A percentile compares a stretch with the other conserved stretches of the same genome.
phyloP scores from a whole-genome alignment of 2,113 vertebrate genomes.

The Tachysurus vachellii region DNA sequence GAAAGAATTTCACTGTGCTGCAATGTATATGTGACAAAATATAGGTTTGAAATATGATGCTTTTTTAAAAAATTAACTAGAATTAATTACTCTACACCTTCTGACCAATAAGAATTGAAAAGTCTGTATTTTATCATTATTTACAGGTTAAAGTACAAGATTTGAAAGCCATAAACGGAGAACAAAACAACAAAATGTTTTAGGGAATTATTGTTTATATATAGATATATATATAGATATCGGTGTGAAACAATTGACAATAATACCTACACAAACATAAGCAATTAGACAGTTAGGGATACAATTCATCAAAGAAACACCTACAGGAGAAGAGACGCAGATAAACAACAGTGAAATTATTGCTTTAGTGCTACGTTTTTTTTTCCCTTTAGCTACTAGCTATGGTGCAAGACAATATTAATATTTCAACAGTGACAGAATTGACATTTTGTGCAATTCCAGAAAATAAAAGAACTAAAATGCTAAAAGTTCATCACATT shows the following conservation, averaged over 20 bases:
- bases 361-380: conserved; percentile 74
- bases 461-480: conserved; percentile 57
- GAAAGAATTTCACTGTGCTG: no score
- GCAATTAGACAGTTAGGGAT: conserved; percentile 73
- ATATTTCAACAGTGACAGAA: conserved; percentile 73
- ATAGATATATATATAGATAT: conserved; percentile 72
- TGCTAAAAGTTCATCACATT: conserved; percentile 65
- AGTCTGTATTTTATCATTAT: not conserved
- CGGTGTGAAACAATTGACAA: conserved; percentile 76
- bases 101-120: not conserved
- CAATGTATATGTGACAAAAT: no score
- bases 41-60: not conserved
- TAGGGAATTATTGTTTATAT: conserved; percentile 77
- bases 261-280: conserved; percentile 78
- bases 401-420: conserved; percentile 76
- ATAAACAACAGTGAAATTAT: conserved; percentile 77
- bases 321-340: conserved; percentile 70
- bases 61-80: not conserved
- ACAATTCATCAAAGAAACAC: conserved; percentile 71
- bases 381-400: conserved; percentile 75
- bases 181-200: conserved; percentile 64
- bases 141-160: not conserved
- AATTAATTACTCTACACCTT: not conserved
- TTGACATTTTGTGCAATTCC: conserved; percentile 66
- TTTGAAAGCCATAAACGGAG: conserved; percentile 49